Evolutionary conservation across 2,888 invertebrate species (phyloP), one percentile per base, ranked within the genome.

Genomic region (Drosophila yooni): DNA sequence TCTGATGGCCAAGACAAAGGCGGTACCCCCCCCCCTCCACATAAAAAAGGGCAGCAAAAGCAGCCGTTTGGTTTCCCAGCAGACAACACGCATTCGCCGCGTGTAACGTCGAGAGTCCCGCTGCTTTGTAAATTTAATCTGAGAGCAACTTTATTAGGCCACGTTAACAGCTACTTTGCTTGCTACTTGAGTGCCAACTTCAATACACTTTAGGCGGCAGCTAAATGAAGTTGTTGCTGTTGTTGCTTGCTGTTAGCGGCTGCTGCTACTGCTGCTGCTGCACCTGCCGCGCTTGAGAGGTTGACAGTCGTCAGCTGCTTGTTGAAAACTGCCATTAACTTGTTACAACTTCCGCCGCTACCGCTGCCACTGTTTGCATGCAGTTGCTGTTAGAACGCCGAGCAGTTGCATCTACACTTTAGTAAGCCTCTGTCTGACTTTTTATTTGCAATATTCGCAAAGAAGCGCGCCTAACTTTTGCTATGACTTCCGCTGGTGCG

Each of bases 301-400:
- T 73, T 85, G 86, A 79, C 83, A 80, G 81, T 82, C 70, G 74
- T 88, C 70, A 74, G 77, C 60, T 70, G 74, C 57, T 73, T 73
- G 81, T 90, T 80, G 81, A 88, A 85, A 89, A 88, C 79, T 90
- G 83, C 87, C 90, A 87, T 90, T 87, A 87, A 90, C 89, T 86
- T 90, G 87, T 90, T 87, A 90, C 90, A 90, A 88, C 87, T 87
- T 87, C 87, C 90, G 89, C 58, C n/a, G 27, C 25, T n/a, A 48
- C 70, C 71, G 69, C 70, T 79, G 63, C 69, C 78, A 21, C 51
- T 58, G 25, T 36, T 62, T 53, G 71, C 64, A 67, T 70, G 59
- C 77, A 83, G 78, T 86, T 77, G 83, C 89, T 71, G 69, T 62
- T 18, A 56, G 33, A 10, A 27, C 31, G 3, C 54, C 56, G 18